Evolutionary conservation across 2,888 invertebrate species (phyloP), one percentile per base, ranked within the genome.

Genomic region (Drosophila incognita): DNA sequence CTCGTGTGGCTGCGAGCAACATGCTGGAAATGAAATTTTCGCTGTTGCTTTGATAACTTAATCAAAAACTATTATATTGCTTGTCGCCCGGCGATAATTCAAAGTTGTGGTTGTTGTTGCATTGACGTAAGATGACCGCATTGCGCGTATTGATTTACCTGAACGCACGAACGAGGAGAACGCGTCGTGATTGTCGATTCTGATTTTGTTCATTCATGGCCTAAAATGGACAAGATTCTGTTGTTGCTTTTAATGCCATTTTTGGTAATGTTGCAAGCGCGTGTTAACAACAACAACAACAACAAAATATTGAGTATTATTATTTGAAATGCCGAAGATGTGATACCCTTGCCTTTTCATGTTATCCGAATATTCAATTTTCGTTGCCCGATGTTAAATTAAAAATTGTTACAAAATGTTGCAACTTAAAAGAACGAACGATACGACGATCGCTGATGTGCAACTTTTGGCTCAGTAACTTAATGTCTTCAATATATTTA

Each of bases 151-250:
- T 63, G 77, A 71, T 79, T 79, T 76, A 78, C 49, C 71, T 61
- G 70, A 61, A 49, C 63, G 29, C 31, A 57, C 54, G 53, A 56
- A 48, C 38, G 59, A 53, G 68, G 56, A 29, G 51, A 51, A n/a
- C 29, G 31, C 51, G 29, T 31, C 27, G 38, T 56, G 46, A 31
- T 27, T 53, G 33, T 31, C 31, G 42, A 35, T 33, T 46, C 42
- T 49, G 31, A 40, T 61, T 38, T 51, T 27, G 29, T 68, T 76
- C 66, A 61, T 69, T 66, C 66, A 87, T 83, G 73, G 75, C 86
- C 86, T 69, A 67, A 87, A 88, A 87, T 88, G 90, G 86, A n/a
- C 60, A 90, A 81, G 77, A 84, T 83, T 68, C 72, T 83, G 73
- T 68, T 65, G 64, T 83, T 82, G 58, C 29, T 56, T 78, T 71